A percentile compares a stretch with the other conserved stretches of the same genome.
Evolutionary conservation across 1,140 invertebrate species (phyloP).

Genomic region (Pectinophora gossypiella): DNA sequence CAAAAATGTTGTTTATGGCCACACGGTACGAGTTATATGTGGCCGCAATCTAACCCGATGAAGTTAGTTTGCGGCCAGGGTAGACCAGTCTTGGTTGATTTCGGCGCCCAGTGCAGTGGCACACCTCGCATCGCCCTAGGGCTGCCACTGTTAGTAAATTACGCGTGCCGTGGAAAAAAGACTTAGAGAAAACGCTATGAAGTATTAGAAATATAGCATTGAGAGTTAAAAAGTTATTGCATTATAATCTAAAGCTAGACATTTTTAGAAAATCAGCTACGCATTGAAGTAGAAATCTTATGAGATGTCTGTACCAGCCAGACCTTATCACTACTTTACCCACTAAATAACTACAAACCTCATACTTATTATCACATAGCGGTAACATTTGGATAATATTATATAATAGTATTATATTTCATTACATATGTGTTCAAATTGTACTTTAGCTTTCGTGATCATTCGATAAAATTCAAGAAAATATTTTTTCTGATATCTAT

Average conservation of each 20-base stretch:
- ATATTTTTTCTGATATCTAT: no score
- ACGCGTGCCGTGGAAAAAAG: no score
- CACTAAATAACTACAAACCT: constrained; percentile 6
- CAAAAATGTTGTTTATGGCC: no score
- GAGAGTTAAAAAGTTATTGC: not conserved
- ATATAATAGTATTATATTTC: not conserved
- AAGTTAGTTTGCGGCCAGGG: no score
- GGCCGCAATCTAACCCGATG: no score
- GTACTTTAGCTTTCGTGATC: constrained; percentile 9
- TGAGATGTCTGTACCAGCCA: constrained; percentile 31
- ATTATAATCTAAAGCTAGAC: not conserved
- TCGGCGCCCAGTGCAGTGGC: no score
- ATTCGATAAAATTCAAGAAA: no score
- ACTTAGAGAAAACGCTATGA: no score
- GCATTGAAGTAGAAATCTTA: constrained; percentile 22
- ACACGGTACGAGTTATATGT: no score
- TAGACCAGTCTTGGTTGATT: no score
- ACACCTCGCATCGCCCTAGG: no score
- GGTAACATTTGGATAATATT: not conserved
- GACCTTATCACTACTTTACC: constrained; percentile 14
- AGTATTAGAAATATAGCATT: constrained; percentile 1
- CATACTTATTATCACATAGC: not conserved
- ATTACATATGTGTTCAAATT: constrained; percentile 11
- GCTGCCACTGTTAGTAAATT: no score
- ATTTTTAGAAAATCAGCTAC: not conserved